phyloP scores from a whole-genome alignment of 2,888 invertebrate species.

The Salpingus planirostris region DNA sequence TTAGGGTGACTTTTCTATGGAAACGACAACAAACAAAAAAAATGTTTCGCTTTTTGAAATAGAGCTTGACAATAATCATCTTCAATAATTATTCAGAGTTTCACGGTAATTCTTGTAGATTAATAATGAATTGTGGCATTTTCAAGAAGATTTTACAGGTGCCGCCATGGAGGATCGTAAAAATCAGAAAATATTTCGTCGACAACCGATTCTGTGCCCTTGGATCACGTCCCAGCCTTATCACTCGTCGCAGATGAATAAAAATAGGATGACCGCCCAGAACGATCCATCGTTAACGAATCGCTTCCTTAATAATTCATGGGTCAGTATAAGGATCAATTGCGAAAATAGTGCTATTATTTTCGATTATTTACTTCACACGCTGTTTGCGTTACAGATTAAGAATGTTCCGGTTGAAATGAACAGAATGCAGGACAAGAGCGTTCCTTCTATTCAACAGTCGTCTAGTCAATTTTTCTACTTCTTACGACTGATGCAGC shows the following conservation, averaged over 20 bases:
- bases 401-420: conserved; percentile 6
- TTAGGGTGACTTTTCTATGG: too few relatives aligned
- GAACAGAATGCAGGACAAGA: conserved; percentile 8
- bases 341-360: too few relatives aligned
- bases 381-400: too few relatives aligned
- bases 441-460: conserved; percentile 23
- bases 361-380: too few relatives aligned
- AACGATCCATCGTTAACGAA: conserved; percentile 8
- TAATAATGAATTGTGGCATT: too few relatives aligned
- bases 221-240: conserved; percentile 28
- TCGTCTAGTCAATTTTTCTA: conserved; percentile 37
- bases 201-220: conserved; percentile 27
- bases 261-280: conserved; percentile 20
- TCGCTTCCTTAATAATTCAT: conserved; percentile 10
- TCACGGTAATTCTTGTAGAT: too few relatives aligned
- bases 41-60: too few relatives aligned
- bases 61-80: too few relatives aligned
- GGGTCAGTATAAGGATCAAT: too few relatives aligned
- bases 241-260: conserved; percentile 22
- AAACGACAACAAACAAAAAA: too few relatives aligned
- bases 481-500: conserved; percentile 38
- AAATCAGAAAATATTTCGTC: conserved; percentile 18
- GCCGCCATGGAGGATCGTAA: conserved; percentile 19
- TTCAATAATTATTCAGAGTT: too few relatives aligned
- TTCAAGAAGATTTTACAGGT: too few relatives aligned